Conservation (phyloP, 2,113 vertebrate genomes). For the Myrmecobius fasciatus region DNA sequence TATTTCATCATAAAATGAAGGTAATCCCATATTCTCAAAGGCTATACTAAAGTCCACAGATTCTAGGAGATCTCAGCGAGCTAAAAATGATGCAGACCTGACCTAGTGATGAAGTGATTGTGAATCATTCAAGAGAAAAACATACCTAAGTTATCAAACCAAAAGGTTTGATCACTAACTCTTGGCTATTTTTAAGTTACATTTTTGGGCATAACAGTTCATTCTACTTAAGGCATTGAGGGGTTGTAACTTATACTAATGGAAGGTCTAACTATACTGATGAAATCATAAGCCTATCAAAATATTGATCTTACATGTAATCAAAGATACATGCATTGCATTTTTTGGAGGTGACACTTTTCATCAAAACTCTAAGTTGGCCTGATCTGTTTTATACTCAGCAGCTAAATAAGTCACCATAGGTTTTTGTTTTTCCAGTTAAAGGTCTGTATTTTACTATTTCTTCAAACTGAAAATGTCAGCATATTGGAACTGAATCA, state of each 20-base stretch:
- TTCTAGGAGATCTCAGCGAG: not conserved
- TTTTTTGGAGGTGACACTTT: not conserved
- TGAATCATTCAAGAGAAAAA: not conserved
- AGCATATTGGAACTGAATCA: slow-evolving; percentile 67
- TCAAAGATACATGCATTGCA: not conserved
- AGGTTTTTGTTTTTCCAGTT: not conserved
- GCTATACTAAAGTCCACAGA: not conserved
- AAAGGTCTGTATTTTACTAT: not conserved
- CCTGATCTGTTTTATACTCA: not conserved
- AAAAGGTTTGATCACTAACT: not conserved
- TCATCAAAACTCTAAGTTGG: not conserved
- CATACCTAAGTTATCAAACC: not conserved
- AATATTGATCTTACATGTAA: not conserved
- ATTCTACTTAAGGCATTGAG: not conserved
- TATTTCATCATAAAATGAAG: not conserved
- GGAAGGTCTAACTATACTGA: not conserved
- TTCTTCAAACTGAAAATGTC: slow-evolving; percentile 58
- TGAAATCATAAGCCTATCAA: not conserved
- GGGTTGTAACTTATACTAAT: not conserved
- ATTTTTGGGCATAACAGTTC: not conserved
- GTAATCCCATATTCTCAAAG: not conserved
- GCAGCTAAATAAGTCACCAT: not conserved
- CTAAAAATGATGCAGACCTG: not conserved
- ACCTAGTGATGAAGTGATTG: not conserved
- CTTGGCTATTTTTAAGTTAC: not conserved